Conservation (phyloP, 37 sponge, comb jelly and placozoan species). For the Amphimedon queenslandica region DNA sequence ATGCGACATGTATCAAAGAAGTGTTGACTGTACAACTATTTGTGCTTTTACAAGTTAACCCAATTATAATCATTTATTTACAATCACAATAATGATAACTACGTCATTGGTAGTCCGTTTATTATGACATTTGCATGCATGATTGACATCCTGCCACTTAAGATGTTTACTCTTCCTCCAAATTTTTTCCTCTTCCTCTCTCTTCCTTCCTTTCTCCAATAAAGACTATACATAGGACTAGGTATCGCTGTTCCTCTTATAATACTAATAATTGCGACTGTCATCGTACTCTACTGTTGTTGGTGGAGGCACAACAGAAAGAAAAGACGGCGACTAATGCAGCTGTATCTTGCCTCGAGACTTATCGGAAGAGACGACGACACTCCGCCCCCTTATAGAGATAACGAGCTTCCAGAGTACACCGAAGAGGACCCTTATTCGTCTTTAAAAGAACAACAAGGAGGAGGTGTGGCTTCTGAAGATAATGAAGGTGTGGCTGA, state of each 20-base stretch:
- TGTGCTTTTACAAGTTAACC: no score
- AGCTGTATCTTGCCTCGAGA: slow-evolving; percentile 2
- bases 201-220: no score
- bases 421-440: slow-evolving; percentile 34
- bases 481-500: no score
- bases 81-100: no score
- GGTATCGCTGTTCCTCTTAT: slow-evolving; percentile 45
- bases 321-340: slow-evolving; percentile 4
- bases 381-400: slow-evolving; percentile 45
- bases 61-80: no score
- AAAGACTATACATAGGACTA: slow-evolving; percentile 52
- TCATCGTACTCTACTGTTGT: slow-evolving; percentile 24
- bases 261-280: slow-evolving; percentile 17
- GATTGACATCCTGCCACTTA: no score
- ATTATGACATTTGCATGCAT: no score
- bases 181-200: no score
- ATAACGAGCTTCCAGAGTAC: slow-evolving; percentile 52
- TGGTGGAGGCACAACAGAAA: slow-evolving; percentile 28
- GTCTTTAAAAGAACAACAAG: neutral
- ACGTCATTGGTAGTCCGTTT: no score
- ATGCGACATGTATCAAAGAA: no score
- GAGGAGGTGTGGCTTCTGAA: slow-evolving; percentile 1
- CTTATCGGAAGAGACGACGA: neutral
- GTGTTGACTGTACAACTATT: no score
- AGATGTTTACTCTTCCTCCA: no score